A percentile compares a stretch with the other conserved stretches of the same genome.
Evolutionary conservation across 2,888 invertebrate genomes (phyloP).

Genomic region (Apotomis turbidana): DNA sequence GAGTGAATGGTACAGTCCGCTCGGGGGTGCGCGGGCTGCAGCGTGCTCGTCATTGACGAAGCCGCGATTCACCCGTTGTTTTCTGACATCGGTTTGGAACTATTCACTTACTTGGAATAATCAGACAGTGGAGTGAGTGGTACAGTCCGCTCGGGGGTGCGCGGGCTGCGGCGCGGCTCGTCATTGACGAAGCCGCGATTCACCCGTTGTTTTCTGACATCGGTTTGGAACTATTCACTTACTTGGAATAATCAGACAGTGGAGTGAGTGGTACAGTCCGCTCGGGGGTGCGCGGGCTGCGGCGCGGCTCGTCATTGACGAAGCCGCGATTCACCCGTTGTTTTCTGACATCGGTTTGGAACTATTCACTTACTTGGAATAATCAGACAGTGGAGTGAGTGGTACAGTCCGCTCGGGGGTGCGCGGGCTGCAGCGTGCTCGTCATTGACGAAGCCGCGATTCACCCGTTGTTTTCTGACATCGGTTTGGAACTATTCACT

Average conservation of each 20-base stretch:
- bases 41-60: too few species aligned
- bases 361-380: too few species aligned
- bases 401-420: too few species aligned
- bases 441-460: slow-evolving; percentile 44
- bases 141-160: slow-evolving; percentile 45
- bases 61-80: slow-evolving; percentile 51
- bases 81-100: too few species aligned
- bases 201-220: slow-evolving; percentile 40
- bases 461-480: slow-evolving; percentile 45
- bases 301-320: slow-evolving; percentile 52
- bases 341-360: too few species aligned
- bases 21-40: slow-evolving; percentile 44
- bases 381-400: too few species aligned
- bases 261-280: slow-evolving; percentile 40
- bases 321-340: slow-evolving; percentile 55
- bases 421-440: background rate
- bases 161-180: slow-evolving; percentile 33
- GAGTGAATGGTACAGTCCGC: slow-evolving; percentile 36
- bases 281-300: slow-evolving; percentile 47
- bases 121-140: slow-evolving; percentile 47
- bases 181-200: slow-evolving; percentile 47
- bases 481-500: slow-evolving; percentile 35
- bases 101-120: slow-evolving; percentile 52
- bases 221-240: slow-evolving; percentile 40
- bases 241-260: slow-evolving; percentile 54